phyloP scores from a whole-genome alignment of 2,888 invertebrate genomes.

The Periphyllus acericola region DNA sequence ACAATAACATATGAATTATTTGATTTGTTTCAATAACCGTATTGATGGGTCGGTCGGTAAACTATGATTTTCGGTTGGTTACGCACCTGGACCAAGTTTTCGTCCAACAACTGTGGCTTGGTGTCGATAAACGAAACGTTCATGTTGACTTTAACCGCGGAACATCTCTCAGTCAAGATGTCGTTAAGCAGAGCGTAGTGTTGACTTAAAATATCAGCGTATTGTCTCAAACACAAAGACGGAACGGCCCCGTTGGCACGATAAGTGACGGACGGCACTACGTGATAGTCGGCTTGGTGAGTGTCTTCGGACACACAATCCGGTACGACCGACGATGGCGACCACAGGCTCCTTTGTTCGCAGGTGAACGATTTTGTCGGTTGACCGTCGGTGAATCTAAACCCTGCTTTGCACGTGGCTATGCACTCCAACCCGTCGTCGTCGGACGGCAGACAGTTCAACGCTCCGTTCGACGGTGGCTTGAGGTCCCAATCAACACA shows the following conservation, averaged over 20 bases:
- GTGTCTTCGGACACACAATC: conserved; percentile 96
- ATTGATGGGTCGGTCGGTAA: background rate
- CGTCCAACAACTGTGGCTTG: conserved; percentile 81
- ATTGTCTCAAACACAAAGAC: conserved; percentile 83
- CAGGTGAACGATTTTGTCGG: conserved; percentile 88
- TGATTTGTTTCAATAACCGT: background rate
- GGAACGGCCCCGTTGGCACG: conserved; percentile 91
- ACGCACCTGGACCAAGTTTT: conserved; percentile 80
- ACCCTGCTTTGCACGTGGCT: conserved; percentile 89
- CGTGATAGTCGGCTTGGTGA: conserved; percentile 93
- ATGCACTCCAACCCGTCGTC: conserved; percentile 85
- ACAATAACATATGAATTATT: background rate
- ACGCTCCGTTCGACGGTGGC: conserved; percentile 86
- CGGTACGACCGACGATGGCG: conserved; percentile 88
- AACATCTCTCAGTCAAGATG: conserved; percentile 89
- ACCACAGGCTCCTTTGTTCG: conserved; percentile 83
- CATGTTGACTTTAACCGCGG: conserved; percentile 93
- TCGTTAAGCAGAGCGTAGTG: conserved; percentile 83
- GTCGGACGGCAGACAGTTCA: conserved; percentile 87
- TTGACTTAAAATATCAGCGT: conserved; percentile 83
- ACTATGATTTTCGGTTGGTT: background rate
- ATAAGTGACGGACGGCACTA: conserved; percentile 85
- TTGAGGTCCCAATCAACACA: conserved; percentile 95
- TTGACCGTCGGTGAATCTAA: conserved; percentile 88
- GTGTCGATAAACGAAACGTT: conserved; percentile 90